Base-by-base conservation (phyloP, 2,888 invertebrate genomes). In the Lacanobia oleracea region DNA sequence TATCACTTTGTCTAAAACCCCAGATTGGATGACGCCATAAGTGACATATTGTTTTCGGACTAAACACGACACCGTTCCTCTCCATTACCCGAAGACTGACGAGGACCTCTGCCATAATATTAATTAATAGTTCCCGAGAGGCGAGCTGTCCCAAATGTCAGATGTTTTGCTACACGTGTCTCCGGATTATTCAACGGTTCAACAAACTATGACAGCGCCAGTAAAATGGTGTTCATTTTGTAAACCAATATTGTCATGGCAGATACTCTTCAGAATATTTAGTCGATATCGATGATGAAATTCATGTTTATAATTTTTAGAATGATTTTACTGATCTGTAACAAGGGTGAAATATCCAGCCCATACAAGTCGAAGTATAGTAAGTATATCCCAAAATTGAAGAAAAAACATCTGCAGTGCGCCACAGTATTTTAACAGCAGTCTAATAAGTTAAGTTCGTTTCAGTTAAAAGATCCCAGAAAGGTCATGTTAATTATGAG, bases 41-140 rank as follows among this genome's bases (percentile, higher is more conserved):
- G 12, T 62, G 54, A 63, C 51, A 71, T 75, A 81, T 76, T 67
- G 76, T 76, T 80, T 72, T 81, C 51, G 59, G 48, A 63, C 23
- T 56, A 53, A 74, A 67, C 63, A 60, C 27, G 61, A 69, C 40
- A 70, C 60, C 23, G 67, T 81, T 72, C 60, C 75, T 66, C 75
- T 76, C 54, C 69, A 78, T 77, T 80, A 80, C 71, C 66, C 43
- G 63, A 70, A 64, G 59, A 68, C 62, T 70, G 72, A 75, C 68
- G 69, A 45, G 59, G 79, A 71, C 77, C 72, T 75, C 48, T 64
- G 68, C 54, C 56, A 61, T 72, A 78, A 71, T 68, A 77, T 84
- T 79, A 86, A 84, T 86, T 78, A 84, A 78, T 81, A 76, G 76
- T 81, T 78, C 78, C 71, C 67, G 56, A 80, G 74, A 71, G 73